These are phyloP conservation scores for Sebastes oblongus DNA, from an alignment of 2,797 vertebrate genomes.

Conservation along the genomic window DNA sequence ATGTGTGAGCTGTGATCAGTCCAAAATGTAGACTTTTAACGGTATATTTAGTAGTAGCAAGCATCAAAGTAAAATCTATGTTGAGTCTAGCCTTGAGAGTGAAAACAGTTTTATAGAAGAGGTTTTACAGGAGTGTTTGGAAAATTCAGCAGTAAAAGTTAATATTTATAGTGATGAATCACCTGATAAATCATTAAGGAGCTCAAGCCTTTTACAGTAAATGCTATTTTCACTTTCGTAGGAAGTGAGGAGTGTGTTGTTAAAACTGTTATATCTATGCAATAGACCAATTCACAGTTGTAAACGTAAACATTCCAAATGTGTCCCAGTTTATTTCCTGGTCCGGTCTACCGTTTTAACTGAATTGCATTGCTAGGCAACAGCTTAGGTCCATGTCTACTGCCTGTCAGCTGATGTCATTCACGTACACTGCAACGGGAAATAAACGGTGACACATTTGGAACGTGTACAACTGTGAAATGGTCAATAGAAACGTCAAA, in stretches of 20 bases:
- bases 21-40: neutral
- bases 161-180: constrained; percentile 36
- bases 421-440: neutral
- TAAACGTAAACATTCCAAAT: neutral
- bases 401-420: neutral
- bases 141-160: constrained; percentile 27
- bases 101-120: neutral
- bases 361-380: neutral
- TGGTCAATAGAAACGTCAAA: neutral
- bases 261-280: no score
- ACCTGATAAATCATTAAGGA: constrained; percentile 14
- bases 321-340: neutral
- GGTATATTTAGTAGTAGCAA: neutral
- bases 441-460: neutral
- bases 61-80: neutral
- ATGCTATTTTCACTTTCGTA: neutral
- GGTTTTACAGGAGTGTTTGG: neutral
- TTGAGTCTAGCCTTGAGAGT: neutral
- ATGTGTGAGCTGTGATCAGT: neutral
- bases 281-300: neutral
- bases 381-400: neutral
- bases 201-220: neutral
- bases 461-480: neutral
- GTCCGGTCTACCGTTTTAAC: neutral
- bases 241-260: neutral